Evolutionary conservation across 2,797 vertebrate species (phyloP), one percentile per base, ranked within the genome.

Genomic region (Chelonia mydas): DNA sequence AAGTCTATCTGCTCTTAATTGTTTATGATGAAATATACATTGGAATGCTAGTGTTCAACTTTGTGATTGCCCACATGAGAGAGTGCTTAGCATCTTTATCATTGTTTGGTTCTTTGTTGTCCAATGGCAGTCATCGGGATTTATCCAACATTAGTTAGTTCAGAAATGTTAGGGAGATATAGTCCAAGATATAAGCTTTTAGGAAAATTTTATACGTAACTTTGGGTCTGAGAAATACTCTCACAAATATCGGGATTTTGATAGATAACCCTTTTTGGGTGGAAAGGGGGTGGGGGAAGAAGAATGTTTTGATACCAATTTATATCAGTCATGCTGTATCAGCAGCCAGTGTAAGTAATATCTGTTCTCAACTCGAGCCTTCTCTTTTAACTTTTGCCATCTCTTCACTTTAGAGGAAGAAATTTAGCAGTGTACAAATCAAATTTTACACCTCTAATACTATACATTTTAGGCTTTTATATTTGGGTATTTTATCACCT

Each of bases 311-410:
- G 33, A 10, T 68, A 65, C 16, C 33, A 9, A 19, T 65, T 65
- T 16, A 65, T 28, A 12, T 65, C 61, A 65, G 33, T 65, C 16
- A 65, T 9, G 33, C 33, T 84, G 85, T 86, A 89, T 93, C 85
- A 82, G 86, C 50, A 94, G 82, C 83, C 80, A 86, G 53, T 61
- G 85, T 3, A 94, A 88, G 87, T 91, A 79, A 1, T 53, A 88
- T 81, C 91, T 91, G 16, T 77, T 83, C 89, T 76, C 23, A 94
- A 79, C 15, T 65, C 61, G 5, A 77, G 90, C 87, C 81, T 91
- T 94, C 92, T 86, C 90, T 95, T 81, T 28, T 37, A 50, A 11
- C 61, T 90, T 77, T 0, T 47, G 77, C 89, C 88, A 90, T 91
- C 31, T 59, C 91, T 88, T 53, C 6, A 0, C 76, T 84, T 86